Conservation (phyloP, 2,888 invertebrate species). For the Heliconius ismenius region DNA sequence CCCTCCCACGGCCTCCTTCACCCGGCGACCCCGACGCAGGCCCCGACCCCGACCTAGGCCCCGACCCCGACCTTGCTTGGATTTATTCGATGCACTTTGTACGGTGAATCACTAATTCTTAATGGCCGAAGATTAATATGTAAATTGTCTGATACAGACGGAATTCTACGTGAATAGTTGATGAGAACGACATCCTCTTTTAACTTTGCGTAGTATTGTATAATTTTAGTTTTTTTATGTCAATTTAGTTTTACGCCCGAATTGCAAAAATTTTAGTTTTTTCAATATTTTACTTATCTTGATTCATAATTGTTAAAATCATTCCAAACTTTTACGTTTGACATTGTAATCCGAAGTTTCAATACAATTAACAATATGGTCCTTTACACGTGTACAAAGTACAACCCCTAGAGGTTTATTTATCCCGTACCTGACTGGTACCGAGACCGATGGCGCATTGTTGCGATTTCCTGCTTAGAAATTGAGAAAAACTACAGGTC, state of each 20-base stretch:
- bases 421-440: conserved; percentile 36
- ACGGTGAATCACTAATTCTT: conserved; percentile 42
- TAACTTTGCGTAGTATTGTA: neutral
- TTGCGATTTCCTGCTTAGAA: conserved; percentile 70
- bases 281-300: neutral
- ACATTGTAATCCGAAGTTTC: conserved; percentile 26
- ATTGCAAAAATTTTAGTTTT: neutral
- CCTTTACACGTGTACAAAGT: conserved; percentile 14
- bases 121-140: conserved; percentile 44
- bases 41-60: conserved; percentile 55
- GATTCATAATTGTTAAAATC: conserved; percentile 1
- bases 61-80: conserved; percentile 52
- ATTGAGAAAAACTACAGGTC: conserved; percentile 59
- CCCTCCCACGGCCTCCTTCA: conserved; percentile 67
- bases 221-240: neutral
- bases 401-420: conserved; percentile 30
- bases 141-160: conserved; percentile 42
- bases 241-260: neutral
- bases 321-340: conserved; percentile 6
- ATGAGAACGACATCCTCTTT: neutral
- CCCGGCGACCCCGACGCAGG: conserved; percentile 54
- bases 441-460: conserved; percentile 64
- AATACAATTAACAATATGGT: conserved; percentile 31
- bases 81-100: conserved; percentile 51
- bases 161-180: conserved; percentile 23